These are phyloP conservation scores for Chelidonichthys spinosus DNA, from an alignment of 2,797 vertebrate genomes.

Conservation along the genomic window DNA sequence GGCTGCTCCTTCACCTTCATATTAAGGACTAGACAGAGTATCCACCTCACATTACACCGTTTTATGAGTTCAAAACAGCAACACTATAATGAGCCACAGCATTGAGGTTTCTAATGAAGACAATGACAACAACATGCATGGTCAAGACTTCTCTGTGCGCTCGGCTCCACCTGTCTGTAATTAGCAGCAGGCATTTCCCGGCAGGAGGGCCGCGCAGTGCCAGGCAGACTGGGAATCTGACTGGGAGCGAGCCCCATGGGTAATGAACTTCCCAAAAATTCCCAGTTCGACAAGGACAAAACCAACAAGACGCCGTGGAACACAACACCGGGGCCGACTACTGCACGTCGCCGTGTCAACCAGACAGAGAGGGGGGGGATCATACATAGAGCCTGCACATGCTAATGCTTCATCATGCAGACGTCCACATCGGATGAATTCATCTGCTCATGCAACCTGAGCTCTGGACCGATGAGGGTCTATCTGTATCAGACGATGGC, in stretches of 20 bases:
- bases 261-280: constrained; percentile 58
- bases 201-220: constrained; percentile 75
- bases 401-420: constrained; percentile 1
- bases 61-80: constrained; percentile 25
- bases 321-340: constrained; percentile 22
- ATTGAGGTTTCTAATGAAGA: too few relatives aligned
- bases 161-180: constrained; percentile 81
- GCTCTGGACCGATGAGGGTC: constrained; percentile 1
- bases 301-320: constrained; percentile 18
- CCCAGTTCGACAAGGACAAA: constrained; percentile 43
- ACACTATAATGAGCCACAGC: constrained; percentile 45
- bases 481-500: constrained; percentile 30
- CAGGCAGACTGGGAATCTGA: constrained; percentile 74
- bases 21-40: constrained; percentile 18
- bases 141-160: constrained; percentile 46
- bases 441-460: constrained; percentile 1
- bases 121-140: constrained; percentile 32
- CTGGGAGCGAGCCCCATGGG: constrained; percentile 54
- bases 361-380: not conserved
- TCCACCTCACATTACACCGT: constrained; percentile 1
- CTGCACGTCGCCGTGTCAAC: constrained; percentile 26
- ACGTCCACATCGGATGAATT: not conserved
- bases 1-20: constrained; percentile 7
- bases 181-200: constrained; percentile 84
- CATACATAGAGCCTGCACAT: not conserved